Base-by-base conservation (phyloP, 2,113 vertebrate genomes). In the Gila orcuttii region DNA sequence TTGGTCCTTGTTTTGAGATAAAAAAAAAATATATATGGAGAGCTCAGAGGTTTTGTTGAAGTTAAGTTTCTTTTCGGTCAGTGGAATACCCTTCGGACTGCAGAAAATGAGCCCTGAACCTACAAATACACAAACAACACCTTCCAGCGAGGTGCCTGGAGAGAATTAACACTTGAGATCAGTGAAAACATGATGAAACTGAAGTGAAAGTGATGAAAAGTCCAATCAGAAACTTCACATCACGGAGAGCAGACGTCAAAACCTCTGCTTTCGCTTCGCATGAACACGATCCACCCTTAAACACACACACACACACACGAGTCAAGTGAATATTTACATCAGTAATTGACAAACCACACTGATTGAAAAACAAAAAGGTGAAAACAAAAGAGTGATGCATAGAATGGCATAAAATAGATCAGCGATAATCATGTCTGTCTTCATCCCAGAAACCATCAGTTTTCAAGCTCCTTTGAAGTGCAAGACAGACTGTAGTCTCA, bases 1-100 rank as follows among this genome's bases (percentile, higher is more conserved):
- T 93, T 94, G 94, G 94, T 94, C 93, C 93, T 87, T 93, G 91
- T 87, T 28, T 28, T 93, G 91, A 94, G 92, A 91, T 92, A 91
- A 90, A 91, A 92, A 71, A 13, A 52, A 9, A 50, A n/a, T n/a
- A 12, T 62, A 3, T 17, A 68, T 21, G 84, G 55, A 85, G 84
- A 85, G 28, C 10, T 21, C 15, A 81, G 73, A 85, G 42, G 2
- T 68, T 21, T 55, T 45, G 47, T 69, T 31, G 68, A 69, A 21
- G 33, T 71, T 71, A 55, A 6, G 50, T 62, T 28, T 42, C n/a
- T 21, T 78, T 6, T n/a, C 23, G 7, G 23, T 71, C 66, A 74
- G 17, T 15, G 59, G n/a, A 82, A 81, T 45, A 39, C 33, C 42
- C 59, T 80, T 80, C 45, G 78, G 87, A 85, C 57, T 69, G 60